Conservation (phyloP, 2,113 vertebrate species). For the Upupa epops region DNA sequence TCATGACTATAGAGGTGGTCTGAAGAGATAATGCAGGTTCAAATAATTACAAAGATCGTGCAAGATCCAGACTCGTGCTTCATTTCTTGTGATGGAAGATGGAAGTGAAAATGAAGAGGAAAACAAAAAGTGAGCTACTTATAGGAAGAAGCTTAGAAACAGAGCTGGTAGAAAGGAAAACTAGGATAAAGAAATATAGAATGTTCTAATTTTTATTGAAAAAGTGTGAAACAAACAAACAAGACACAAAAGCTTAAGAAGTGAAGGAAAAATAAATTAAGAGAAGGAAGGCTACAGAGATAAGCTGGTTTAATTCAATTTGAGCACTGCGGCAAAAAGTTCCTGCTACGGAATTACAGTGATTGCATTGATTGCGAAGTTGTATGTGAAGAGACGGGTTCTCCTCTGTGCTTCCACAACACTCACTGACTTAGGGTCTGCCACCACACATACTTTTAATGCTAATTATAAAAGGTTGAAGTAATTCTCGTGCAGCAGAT, state of each 20-base stretch:
- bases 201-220: background rate
- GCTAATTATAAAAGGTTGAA: slow-evolving; percentile 1
- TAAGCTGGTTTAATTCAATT: background rate
- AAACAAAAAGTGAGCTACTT: background rate
- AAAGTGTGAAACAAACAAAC: background rate
- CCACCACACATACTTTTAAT: background rate
- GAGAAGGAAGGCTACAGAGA: background rate
- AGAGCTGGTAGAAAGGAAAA: background rate
- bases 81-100: background rate
- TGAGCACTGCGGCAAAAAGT: background rate
- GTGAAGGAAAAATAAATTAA: background rate
- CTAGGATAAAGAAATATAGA: background rate
- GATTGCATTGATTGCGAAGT: background rate
- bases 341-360: slow-evolving; percentile 26
- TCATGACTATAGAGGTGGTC: background rate
- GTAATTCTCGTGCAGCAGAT: background rate
- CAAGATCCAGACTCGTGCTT: background rate
- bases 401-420: background rate
- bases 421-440: background rate
- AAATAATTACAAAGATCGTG: background rate
- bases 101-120: background rate
- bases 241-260: background rate
- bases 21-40: background rate
- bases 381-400: background rate
- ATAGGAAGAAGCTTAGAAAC: background rate